phyloP scores from a whole-genome alignment of 2,888 invertebrate species.

The Micoletzkya japonica region DNA sequence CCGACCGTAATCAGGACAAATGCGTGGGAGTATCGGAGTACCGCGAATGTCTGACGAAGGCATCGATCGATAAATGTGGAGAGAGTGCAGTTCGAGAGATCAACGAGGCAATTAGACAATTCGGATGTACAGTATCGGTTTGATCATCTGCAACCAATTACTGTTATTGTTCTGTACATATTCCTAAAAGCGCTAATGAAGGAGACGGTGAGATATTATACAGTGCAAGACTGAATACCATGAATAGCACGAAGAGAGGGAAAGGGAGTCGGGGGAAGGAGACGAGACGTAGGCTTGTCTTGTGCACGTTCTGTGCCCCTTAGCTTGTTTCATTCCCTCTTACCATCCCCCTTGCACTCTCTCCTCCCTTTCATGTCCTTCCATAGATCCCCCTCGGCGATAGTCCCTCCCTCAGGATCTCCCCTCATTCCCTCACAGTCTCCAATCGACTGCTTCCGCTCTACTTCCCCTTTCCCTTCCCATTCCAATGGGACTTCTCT shows the following conservation, averaged over 20 bases:
- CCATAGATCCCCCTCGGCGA: background rate
- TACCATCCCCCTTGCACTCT: background rate
- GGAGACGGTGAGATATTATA: too few relatives aligned
- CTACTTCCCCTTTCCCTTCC: background rate
- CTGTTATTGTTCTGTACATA: too few relatives aligned
- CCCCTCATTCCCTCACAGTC: constrained; percentile 11
- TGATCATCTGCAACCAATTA: too few relatives aligned
- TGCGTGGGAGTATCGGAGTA: constrained; percentile 25
- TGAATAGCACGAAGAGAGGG: too few relatives aligned
- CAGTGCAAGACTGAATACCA: too few relatives aligned
- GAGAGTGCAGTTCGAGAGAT: constrained; percentile 19
- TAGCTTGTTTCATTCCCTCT: background rate
- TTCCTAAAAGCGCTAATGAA: too few relatives aligned
- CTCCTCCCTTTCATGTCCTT: background rate
- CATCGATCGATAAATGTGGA: constrained; percentile 9
- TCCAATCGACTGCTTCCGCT: background rate
- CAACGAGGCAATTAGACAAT: constrained; percentile 20
- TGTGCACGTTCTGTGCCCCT: too few relatives aligned
- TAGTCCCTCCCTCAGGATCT: constrained; percentile 11
- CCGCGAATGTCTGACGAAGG: constrained; percentile 22
- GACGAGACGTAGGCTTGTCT: too few relatives aligned
- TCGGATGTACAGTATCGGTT: constrained; percentile 24
- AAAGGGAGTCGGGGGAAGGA: too few relatives aligned
- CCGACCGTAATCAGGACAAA: constrained; percentile 6
- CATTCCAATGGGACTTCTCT: constrained; percentile 15